Evolutionary conservation across 2,113 vertebrate species (phyloP), one percentile per base, ranked within the genome.

Genomic region (Psilopsiagon aurifrons): DNA sequence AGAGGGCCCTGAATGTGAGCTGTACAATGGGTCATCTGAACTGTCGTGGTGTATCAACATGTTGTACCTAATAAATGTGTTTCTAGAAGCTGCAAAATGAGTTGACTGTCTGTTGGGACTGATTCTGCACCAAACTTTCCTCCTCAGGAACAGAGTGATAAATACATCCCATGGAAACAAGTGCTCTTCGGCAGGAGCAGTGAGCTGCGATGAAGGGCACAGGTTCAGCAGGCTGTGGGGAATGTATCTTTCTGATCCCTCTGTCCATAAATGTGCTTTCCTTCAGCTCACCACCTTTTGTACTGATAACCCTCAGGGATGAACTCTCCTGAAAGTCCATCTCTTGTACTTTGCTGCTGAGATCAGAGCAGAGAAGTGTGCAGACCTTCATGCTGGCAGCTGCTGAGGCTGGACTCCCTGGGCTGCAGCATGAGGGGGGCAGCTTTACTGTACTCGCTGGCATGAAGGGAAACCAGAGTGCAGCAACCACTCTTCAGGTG

Each of bases 61-160:
- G 6, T 28, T 55, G 17, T 91, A 51, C 62, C 62, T 1, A 97
- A 96, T 97, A 96, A 95, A 96, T 60, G 11, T 63, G 13, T 52
- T 82, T 43, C 47, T 57, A 80, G 59, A 59, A 92, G 37, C 63
- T 63, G 51, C 0, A 2, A 37, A n/a, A 51, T 44, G 6, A 44
- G 44, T 90, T 28, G 54, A 41, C 59, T 86, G 12, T 79, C 43
- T 91, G 5, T 47, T n/a, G 62, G 81, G 23, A 31, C 31, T 52
- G n/a, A 19, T 8, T 23, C 54, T 69, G 41, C 52, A 11, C 15
- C 0, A 0, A 71, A 24, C 11, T 20, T 62, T 22, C 14, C 39
- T 43, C 25, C 29, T 15, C 7, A 5, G 70, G 33, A 60, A 4
- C 23, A 74, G 60, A 0, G 0, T 33, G 39, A 47, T 10, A 59